These are phyloP conservation scores for Argya squamiceps DNA, from an alignment of 2,797 vertebrate species.

Conservation along the genomic window DNA sequence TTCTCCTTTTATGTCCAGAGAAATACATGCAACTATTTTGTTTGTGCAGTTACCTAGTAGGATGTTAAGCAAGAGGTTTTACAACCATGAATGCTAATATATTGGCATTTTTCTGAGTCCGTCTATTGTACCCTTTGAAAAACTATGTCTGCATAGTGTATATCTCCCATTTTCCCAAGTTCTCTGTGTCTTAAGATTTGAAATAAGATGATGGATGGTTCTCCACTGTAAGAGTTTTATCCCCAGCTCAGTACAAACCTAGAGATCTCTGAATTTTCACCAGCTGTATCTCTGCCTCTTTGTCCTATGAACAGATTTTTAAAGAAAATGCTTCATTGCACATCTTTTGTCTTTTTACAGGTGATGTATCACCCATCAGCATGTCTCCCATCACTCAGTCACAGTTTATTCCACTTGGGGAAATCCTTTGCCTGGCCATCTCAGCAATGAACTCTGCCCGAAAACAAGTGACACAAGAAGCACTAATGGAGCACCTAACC, in stretches of 20 bases:
- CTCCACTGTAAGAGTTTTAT: neutral
- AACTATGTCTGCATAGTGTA: neutral
- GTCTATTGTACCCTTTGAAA: neutral
- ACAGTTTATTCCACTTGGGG: slow-evolving; percentile 98
- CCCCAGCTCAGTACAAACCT: neutral
- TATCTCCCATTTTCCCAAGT: neutral
- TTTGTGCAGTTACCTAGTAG: neutral
- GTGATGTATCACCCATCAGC: slow-evolving; percentile 99
- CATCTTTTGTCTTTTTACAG: slow-evolving; percentile 77
- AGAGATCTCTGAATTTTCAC: neutral
- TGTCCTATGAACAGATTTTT: slow-evolving; percentile 1
- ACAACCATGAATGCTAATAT: neutral
- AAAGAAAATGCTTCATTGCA: slow-evolving; percentile 34
- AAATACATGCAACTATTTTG: neutral
- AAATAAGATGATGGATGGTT: neutral
- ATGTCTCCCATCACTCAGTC: slow-evolving; percentile 99
- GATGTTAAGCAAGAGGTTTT: neutral
- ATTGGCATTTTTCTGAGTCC: neutral
- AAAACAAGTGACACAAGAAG: slow-evolving; percentile 96
- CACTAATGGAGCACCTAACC: slow-evolving; percentile 94
- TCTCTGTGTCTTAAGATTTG: neutral
- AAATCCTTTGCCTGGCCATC: slow-evolving; percentile 98
- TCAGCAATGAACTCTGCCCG: slow-evolving; percentile 97
- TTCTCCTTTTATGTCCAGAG: neutral
- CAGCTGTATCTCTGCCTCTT: neutral